Conservation (phyloP, 2,797 vertebrate genomes). For the Varecia variegata region DNA sequence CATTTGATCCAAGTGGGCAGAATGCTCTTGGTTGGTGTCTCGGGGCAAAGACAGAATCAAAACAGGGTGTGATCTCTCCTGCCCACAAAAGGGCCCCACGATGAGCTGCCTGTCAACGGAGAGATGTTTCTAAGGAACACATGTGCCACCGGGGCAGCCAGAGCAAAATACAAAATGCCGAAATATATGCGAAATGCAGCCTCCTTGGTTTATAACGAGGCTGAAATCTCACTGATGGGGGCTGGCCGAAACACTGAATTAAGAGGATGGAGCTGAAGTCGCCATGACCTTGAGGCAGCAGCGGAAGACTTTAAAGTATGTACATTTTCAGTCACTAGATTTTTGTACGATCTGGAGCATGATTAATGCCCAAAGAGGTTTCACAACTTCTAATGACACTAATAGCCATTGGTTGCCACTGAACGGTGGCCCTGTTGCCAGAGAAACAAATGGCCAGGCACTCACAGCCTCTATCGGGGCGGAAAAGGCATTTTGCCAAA, state of each 20-base stretch:
- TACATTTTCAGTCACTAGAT: not conserved
- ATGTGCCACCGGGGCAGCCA: not conserved
- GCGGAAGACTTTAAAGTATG: conserved; percentile 31
- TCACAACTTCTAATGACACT: conserved; percentile 25
- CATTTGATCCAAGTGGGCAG: conserved; percentile 65
- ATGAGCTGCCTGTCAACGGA: not conserved
- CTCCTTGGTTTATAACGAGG: not conserved
- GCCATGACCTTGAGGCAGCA: not conserved
- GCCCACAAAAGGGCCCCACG: not conserved
- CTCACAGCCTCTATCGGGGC: not conserved
- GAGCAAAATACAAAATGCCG: not conserved
- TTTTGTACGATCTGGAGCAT: conserved; percentile 34
- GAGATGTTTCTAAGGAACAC: not conserved
- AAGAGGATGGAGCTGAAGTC: not conserved
- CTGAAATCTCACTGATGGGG: not conserved
- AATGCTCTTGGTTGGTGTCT: not conserved
- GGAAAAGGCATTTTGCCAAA: conserved; percentile 28
- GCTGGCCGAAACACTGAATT: not conserved
- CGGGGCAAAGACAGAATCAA: conserved; percentile 41
- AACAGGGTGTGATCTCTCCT: conserved; percentile 18
- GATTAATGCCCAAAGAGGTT: conserved; percentile 31
- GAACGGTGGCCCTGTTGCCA: not conserved
- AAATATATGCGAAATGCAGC: not conserved
- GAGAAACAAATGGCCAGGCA: not conserved
- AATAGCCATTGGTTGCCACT: not conserved